These are phyloP conservation scores for Epinephelus cyanopodus DNA, from an alignment of 2,113 vertebrate species.

Conservation along the genomic window DNA sequence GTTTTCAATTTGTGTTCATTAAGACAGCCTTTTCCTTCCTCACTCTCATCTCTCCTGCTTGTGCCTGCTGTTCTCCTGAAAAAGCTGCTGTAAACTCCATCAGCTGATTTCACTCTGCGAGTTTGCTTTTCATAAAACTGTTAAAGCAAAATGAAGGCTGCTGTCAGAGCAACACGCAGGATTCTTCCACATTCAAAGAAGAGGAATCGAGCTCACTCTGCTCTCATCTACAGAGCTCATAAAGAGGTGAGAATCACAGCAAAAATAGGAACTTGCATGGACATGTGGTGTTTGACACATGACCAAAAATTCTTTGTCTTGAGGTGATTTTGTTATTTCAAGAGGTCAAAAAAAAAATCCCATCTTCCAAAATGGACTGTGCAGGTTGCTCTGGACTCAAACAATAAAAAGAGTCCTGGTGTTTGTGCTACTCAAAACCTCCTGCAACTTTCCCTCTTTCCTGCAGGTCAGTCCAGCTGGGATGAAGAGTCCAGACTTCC, in stretches of 20 bases:
- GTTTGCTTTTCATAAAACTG: neutral
- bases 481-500: constrained; percentile 41
- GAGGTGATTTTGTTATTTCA: neutral
- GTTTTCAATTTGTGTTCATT: constrained; percentile 66
- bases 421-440: neutral
- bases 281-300: neutral
- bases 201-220: constrained; percentile 20
- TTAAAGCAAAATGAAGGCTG: constrained; percentile 66
- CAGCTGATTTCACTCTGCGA: neutral
- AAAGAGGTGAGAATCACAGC: constrained; percentile 70
- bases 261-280: neutral
- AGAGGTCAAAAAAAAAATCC: neutral
- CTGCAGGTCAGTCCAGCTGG: constrained; percentile 38
- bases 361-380: neutral
- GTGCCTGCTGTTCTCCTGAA: neutral
- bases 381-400: neutral
- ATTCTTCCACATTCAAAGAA: constrained; percentile 21
- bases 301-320: neutral
- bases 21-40: constrained; percentile 28
- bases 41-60: neutral
- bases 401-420: neutral
- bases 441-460: neutral
- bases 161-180: neutral
- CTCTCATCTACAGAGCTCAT: constrained; percentile 64
- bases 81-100: neutral